phyloP scores from a whole-genome alignment of 2,888 invertebrate species.

The Dioctria rufipes region DNA sequence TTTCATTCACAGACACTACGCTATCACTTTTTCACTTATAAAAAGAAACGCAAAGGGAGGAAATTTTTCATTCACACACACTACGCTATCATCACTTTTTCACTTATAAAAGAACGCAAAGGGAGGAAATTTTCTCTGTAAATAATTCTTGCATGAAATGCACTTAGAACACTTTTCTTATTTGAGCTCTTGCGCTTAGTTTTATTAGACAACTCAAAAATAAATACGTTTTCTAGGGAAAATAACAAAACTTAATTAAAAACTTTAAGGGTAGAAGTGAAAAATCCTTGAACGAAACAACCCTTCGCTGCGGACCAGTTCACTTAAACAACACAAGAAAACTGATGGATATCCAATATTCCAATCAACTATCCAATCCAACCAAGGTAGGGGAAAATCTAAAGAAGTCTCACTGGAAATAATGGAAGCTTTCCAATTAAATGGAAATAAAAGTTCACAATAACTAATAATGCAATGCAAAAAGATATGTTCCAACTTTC shows the following conservation, averaged over 20 bases:
- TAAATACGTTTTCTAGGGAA: conserved; percentile 23
- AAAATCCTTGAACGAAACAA: conserved; percentile 37
- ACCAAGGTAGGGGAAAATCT: conserved; percentile 32
- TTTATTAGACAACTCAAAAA: neutral
- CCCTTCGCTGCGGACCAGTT: conserved; percentile 22
- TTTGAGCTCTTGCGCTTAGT: no score
- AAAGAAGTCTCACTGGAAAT: conserved; percentile 25
- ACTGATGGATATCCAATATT: neutral
- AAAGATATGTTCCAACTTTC: no score
- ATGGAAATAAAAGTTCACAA: neutral
- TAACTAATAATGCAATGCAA: neutral
- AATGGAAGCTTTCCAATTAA: neutral
- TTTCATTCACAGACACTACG: conserved; percentile 8
- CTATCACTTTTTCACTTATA: conserved; percentile 12
- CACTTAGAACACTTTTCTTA: conserved; percentile 9
- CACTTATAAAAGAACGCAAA: conserved; percentile 45
- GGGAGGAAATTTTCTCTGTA: conserved; percentile 46
- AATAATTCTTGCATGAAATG: conserved; percentile 2
- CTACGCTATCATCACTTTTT: conserved; percentile 7
- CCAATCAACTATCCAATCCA: neutral
- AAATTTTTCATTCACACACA: neutral
- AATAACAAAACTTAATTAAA: conserved; percentile 44
- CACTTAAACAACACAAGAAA: conserved; percentile 42
- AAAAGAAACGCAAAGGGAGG: conserved; percentile 1
- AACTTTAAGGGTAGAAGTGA: conserved; percentile 42